A percentile compares a stretch with the other conserved stretches of the same genome.
Conservation (phyloP, 2,797 vertebrate genomes). For the Iguana delicatissima region DNA sequence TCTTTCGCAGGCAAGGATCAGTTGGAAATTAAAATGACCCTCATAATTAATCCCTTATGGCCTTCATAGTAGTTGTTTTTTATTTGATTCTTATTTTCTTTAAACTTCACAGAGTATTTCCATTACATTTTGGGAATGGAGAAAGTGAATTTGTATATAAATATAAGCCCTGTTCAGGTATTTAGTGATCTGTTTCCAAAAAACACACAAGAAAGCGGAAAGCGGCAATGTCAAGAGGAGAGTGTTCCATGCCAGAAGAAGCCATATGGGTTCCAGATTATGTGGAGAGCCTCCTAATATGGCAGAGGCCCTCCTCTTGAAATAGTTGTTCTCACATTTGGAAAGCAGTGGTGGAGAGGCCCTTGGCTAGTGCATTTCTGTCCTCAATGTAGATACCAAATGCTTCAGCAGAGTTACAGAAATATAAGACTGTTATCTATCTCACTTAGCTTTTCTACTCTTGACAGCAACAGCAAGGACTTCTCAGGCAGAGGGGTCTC, state of each 20-base stretch:
- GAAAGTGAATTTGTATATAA: not conserved
- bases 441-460: not conserved
- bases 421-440: not conserved
- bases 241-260: too few species aligned
- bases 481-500: not conserved
- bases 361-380: too few species aligned
- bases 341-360: too few species aligned
- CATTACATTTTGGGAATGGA: too few species aligned
- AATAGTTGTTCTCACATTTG: too few species aligned
- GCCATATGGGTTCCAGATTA: too few species aligned
- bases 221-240: too few species aligned
- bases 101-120: too few species aligned
- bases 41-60: not conserved
- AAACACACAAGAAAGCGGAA: not conserved
- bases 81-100: too few species aligned
- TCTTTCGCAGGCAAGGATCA: not conserved
- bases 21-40: not conserved
- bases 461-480: not conserved
- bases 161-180: not conserved
- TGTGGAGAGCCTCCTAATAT: too few species aligned
- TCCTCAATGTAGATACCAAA: not conserved
- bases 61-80: not conserved
- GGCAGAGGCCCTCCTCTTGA: too few species aligned
- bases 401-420: not conserved
- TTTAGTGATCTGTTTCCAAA: not conserved